A percentile compares a stretch with the other conserved stretches of the same genome.
Evolutionary conservation across 2,113 vertebrate species (phyloP).

Genomic region (Ptychochromis oligacanthus): DNA sequence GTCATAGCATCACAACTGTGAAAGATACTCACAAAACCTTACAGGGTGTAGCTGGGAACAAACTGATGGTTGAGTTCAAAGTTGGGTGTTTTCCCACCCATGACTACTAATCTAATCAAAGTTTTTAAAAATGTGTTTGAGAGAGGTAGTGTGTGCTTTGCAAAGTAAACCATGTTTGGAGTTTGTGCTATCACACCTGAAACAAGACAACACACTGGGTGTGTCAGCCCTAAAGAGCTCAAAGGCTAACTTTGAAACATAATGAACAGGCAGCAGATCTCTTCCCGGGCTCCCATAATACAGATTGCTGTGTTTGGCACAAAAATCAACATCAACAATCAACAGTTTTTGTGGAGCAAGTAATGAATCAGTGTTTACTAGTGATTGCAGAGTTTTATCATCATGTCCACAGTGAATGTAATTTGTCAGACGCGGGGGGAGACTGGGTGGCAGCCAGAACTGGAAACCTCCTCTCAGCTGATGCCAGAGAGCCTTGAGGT

Average conservation of each 20-base stretch:
- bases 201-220: not conserved
- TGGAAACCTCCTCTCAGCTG: constrained; percentile 17
- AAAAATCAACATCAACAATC: not conserved
- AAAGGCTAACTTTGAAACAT: not conserved
- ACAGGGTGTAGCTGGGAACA: too few species aligned
- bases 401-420: not conserved
- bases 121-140: not conserved
- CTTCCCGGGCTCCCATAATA: not conserved
- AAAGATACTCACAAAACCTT: not conserved
- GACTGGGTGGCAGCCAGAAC: constrained; percentile 12
- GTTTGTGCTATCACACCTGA: not conserved
- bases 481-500: constrained; percentile 12
- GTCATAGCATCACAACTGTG: not conserved
- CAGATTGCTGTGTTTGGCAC: not conserved
- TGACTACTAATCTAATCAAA: too few species aligned
- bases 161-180: not conserved
- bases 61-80: not conserved
- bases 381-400: constrained; percentile 13
- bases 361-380: not conserved
- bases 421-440: not conserved
- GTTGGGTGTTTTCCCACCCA: not conserved
- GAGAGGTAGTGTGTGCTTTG: not conserved
- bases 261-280: not conserved
- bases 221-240: not conserved
- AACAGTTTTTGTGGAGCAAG: not conserved